Evolutionary conservation across 2,797 vertebrate species (phyloP), one percentile per base, ranked within the genome.

Genomic region (Mus caroli): DNA sequence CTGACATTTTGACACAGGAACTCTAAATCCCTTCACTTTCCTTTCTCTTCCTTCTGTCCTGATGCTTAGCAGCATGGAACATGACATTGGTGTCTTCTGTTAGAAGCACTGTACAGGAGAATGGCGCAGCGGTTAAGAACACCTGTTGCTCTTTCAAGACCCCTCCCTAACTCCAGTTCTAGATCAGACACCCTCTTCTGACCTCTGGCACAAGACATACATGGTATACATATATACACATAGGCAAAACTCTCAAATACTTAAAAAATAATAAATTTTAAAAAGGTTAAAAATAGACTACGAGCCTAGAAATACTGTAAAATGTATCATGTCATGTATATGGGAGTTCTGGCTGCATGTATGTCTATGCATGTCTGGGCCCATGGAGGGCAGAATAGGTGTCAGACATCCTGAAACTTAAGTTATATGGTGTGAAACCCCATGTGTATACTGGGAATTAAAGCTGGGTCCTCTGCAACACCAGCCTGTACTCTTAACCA

Each of bases 11-110:
- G 89, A 90, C 31, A 86, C 62, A 40, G 43, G 52, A 85, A 88
- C 20, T 90, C 95, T 64, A 94, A 96, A 77, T 67, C 69, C 56
- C 31, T 71, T 94, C 22, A 62, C 37, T 94, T 94, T 92, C 73
- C 50, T 88, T 94, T 17, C 31, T 85, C 24, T 87, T 78, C 60
- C 12, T 78, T 92, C 56, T 92, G 46, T 83, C 62, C 50, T 77
- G 77, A 88, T 26, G 58, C 28, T 92, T 34, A 89, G 46, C 46
- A 80, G 52, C 43, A 31, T 43, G 43, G 54, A 1, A 52, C 14
- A 82, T 46, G 62, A 92, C 91, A 84, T 7, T 50, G 52, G 58
- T 64, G 64, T 56, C 31, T 67, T 56, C 28, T 67, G 11, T 85
- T 9, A 22, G 24, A 28, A 60, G 80, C 22, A 2, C 58, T 40